phyloP scores from a whole-genome alignment of 2,888 invertebrate species.

The Yponomeuta plumbellus region DNA sequence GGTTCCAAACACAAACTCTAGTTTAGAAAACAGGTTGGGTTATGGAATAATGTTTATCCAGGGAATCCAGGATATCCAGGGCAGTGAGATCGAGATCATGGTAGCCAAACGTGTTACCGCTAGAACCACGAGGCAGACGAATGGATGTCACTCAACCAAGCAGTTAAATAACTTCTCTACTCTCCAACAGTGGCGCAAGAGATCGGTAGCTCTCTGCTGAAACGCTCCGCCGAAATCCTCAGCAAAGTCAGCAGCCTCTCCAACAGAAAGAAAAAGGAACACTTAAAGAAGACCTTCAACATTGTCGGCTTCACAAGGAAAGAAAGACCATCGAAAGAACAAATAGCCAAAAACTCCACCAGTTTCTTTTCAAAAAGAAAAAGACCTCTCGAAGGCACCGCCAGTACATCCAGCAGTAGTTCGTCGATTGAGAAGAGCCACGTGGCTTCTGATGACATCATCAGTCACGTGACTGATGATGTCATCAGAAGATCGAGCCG shows the following conservation, averaged over 20 bases:
- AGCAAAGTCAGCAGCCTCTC: neutral
- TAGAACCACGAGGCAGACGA: too few species aligned
- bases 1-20: too few species aligned
- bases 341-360: neutral
- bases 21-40: too few species aligned
- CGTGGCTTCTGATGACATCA: neutral
- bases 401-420: neutral
- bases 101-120: too few species aligned
- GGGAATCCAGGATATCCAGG: too few species aligned
- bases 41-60: too few species aligned
- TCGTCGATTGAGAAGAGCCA: neutral
- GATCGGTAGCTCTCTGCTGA: neutral
- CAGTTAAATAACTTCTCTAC: neutral
- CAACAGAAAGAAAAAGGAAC: neutral
- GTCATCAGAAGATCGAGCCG: neutral
- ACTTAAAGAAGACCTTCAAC: neutral
- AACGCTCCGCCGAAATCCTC: neutral
- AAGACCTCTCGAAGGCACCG: neutral
- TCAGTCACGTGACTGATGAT: neutral
- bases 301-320: neutral
- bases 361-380: neutral
- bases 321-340: neutral
- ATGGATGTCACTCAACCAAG: neutral
- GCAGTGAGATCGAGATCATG: too few species aligned
- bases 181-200: neutral